Evolutionary conservation across 2,888 invertebrate genomes (phyloP).

Genomic region (Lasius platythorax): DNA sequence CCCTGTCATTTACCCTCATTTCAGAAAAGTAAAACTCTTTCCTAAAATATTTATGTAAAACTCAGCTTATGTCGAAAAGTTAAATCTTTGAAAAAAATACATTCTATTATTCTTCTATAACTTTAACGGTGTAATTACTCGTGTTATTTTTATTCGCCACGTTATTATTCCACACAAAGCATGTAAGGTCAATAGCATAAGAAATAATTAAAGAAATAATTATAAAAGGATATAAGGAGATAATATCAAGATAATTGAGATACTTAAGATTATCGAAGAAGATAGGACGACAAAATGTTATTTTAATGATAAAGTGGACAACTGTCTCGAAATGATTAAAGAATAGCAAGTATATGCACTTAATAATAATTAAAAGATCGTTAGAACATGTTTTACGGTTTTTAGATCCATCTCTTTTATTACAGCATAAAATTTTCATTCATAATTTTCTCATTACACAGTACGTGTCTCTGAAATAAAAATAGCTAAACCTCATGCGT

Average conservation of each 20-base stretch:
- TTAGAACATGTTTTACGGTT: background rate
- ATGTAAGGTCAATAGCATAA: background rate
- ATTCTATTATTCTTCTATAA: background rate
- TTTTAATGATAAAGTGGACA: background rate
- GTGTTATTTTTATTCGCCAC: background rate
- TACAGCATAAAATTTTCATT: background rate
- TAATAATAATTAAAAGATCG: background rate
- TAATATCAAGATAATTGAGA: background rate
- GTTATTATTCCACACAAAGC: background rate
- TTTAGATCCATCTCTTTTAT: background rate
- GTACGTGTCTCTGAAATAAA: background rate
- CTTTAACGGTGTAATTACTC: background rate
- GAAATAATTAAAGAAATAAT: background rate
- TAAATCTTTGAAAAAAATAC: conserved; percentile 5
- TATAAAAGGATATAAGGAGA: background rate
- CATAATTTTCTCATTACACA: background rate
- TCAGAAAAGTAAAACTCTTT: conserved; percentile 42
- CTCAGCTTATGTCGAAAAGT: conserved; percentile 27
- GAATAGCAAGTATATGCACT: background rate
- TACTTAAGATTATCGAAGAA: background rate
- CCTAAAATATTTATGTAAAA: conserved; percentile 51
- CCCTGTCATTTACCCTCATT: conserved; percentile 43
- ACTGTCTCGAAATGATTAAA: background rate
- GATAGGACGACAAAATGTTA: background rate
- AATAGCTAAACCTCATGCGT: background rate